phyloP scores from a whole-genome alignment of 2,113 vertebrate species.

The Copsychus sechellarum region DNA sequence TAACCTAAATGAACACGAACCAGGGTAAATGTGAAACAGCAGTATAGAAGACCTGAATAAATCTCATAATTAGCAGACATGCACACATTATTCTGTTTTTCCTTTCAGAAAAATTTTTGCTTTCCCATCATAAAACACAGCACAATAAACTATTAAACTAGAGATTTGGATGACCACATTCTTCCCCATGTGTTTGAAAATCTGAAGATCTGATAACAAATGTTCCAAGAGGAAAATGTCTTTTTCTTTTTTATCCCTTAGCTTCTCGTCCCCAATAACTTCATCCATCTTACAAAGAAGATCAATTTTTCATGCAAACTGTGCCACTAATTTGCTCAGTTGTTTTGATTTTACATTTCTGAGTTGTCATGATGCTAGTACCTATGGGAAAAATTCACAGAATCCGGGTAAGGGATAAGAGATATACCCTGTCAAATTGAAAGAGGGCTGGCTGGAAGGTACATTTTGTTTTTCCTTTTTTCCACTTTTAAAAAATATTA shows the following conservation, averaged over 20 bases:
- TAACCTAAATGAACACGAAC: neutral
- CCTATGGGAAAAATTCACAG: conserved; percentile 11
- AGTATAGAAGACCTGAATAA: neutral
- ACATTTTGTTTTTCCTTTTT: neutral
- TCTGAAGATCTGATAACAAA: neutral
- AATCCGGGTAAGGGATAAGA: neutral
- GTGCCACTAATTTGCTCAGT: neutral
- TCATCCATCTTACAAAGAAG: neutral
- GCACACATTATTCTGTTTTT: neutral
- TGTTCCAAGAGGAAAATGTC: neutral
- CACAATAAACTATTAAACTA: neutral
- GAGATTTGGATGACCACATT: neutral
- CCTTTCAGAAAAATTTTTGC: neutral
- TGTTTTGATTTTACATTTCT: conserved; percentile 45
- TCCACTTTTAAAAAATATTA: neutral
- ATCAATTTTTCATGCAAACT: neutral
- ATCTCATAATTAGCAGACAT: neutral
- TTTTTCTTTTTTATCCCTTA: neutral
- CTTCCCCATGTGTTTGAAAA: neutral
- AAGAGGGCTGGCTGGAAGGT: neutral
- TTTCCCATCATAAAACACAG: neutral
- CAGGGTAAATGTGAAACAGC: neutral
- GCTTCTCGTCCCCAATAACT: neutral
- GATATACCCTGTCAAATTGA: neutral
- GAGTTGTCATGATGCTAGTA: neutral